Base-by-base conservation (phyloP, 2,888 invertebrate species). In the Hipparchia semele region DNA sequence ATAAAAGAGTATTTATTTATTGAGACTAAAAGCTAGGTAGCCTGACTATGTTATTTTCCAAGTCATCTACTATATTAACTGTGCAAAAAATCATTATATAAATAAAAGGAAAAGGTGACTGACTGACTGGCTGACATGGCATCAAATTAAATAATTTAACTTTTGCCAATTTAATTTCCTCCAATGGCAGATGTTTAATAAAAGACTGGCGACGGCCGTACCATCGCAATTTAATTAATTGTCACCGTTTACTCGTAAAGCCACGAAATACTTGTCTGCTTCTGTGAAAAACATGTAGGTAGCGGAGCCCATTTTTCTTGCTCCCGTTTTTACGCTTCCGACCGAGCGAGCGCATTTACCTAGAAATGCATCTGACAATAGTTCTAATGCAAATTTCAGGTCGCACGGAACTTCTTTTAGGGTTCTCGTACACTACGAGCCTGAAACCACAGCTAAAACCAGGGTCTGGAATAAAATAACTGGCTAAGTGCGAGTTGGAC, bases 381-480 rank as follows among this genome's bases (percentile, higher is more conserved):
- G 61, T 61, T 61, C 46, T 61, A n/a, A 46, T 46, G 61, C 61
- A 46, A n/a, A 61, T 61, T 61, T 12, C 12, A 58, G 8, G 59
- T 59, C 23, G 33, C 59, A 9, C 6, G 33, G 2, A 23, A 59
- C 33, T 23, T 33, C 5, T 39, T 39, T 39, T 39, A 39, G 39
- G 39, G 39, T 5, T 5, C 5, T 39, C 2, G 39, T 5, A 39
- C 39, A 39, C 39, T 39, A 39, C 39, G 39, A 2, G 39, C 3
- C 39, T 2, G 23, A 23, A 2, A 39, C 39, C 5, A 39, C 39
- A 39, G 39, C 39, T 39, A 39, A 39, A 39, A 39, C 39, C 39
- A 39, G 39, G 2, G 1, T 39, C 39, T 39, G 5, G 39, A 39
- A 23, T 23, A 23, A 23, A 23, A 23, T 23, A 23, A 23, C 23